Evolutionary conservation across 2,797 vertebrate genomes (phyloP).

Genomic region (Oreochromis mossambicus): DNA sequence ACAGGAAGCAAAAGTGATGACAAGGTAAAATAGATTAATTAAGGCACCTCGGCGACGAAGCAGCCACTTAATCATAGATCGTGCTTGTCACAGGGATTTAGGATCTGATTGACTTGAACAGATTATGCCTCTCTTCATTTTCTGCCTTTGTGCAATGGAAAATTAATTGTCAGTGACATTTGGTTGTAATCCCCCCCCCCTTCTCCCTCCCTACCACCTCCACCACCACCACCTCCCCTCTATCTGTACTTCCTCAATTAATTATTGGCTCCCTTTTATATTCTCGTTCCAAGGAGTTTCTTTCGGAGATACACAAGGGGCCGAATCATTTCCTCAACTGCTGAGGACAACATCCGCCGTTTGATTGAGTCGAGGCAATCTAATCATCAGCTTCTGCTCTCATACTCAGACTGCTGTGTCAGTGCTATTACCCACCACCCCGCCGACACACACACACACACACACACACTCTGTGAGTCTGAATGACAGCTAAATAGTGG

Average conservation of each 20-base stretch:
- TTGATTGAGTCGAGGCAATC: slow-evolving; percentile 48
- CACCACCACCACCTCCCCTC: background rate
- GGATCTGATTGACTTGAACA: slow-evolving; percentile 68
- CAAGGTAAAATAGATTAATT: slow-evolving; percentile 70
- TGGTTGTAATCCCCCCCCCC: slow-evolving; percentile 48
- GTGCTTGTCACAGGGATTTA: slow-evolving; percentile 65
- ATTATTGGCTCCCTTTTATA: slow-evolving; percentile 41
- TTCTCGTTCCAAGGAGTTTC: slow-evolving; percentile 16
- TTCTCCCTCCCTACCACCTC: background rate
- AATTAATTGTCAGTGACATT: slow-evolving; percentile 71
- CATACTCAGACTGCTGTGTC: slow-evolving; percentile 48
- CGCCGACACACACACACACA: background rate
- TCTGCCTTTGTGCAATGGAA: slow-evolving; percentile 52
- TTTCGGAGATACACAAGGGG: slow-evolving; percentile 16
- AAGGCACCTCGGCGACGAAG: slow-evolving; percentile 35
- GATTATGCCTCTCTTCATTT: slow-evolving; percentile 64
- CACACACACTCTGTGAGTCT: background rate
- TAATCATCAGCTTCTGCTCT: slow-evolving; percentile 50
- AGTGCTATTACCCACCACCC: slow-evolving; percentile 23
- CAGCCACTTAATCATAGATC: slow-evolving; percentile 64
- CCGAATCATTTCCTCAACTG: slow-evolving; percentile 40
- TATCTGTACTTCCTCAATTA: slow-evolving; percentile 55
- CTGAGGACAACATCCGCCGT: slow-evolving; percentile 48
- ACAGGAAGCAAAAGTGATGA: slow-evolving; percentile 63
- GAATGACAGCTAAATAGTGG: slow-evolving; percentile 23